These are phyloP conservation scores for Orbicella faveolata DNA, from an alignment of 64 coral and sea anemone species.

Conservation along the genomic window DNA sequence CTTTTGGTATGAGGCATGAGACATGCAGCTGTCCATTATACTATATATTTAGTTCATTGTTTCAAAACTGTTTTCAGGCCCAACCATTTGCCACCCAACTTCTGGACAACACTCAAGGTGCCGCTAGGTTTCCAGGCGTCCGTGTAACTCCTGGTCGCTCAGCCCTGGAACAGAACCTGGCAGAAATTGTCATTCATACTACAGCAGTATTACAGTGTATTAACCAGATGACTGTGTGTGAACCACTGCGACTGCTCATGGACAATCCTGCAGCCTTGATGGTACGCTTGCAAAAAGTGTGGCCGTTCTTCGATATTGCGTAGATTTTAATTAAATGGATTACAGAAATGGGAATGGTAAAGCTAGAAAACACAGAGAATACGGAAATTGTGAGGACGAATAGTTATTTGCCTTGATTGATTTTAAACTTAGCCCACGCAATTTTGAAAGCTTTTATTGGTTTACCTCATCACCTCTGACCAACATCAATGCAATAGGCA, in stretches of 20 bases:
- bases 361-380: no score
- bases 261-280: conserved; percentile 49
- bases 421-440: no score
- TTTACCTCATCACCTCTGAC: no score
- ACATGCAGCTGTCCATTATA: not conserved
- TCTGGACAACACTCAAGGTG: conserved; percentile 39
- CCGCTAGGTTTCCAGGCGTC: not conserved
- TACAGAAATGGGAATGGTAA: no score
- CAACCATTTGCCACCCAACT: conserved; percentile 37
- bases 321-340: no score
- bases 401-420: no score
- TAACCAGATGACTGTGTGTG: conserved; percentile 31
- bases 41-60: not conserved
- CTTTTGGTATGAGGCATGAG: not conserved
- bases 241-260: conserved; percentile 33
- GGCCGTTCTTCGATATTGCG: no score
- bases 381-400: no score
- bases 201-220: conserved; percentile 35
- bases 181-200: conserved; percentile 56
- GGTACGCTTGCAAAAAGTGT: not conserved
- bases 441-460: no score
- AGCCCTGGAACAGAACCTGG: conserved; percentile 8
- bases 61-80: not conserved
- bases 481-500: no score
- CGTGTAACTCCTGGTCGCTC: conserved; percentile 30